These are phyloP conservation scores for Hyposmocoma kahamanoa DNA, from an alignment of 1,140 invertebrate species.

Conservation along the genomic window DNA sequence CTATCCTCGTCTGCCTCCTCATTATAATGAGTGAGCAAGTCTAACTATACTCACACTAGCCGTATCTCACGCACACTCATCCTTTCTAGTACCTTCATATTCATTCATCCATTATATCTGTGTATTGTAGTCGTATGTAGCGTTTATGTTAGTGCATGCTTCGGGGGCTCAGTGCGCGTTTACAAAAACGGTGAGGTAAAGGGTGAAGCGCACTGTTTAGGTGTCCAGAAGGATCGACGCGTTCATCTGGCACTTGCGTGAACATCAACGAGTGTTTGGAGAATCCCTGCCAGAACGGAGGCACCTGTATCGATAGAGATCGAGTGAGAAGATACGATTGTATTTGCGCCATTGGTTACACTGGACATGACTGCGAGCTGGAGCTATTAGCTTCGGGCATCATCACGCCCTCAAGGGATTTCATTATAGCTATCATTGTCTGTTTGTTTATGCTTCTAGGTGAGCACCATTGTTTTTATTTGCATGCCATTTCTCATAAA, in stretches of 20 bases:
- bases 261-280: slow-evolving; percentile 85
- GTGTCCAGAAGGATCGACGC: slow-evolving; percentile 81
- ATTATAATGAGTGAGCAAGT: slow-evolving; percentile 95
- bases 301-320: slow-evolving; percentile 80
- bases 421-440: slow-evolving; percentile 86
- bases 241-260: slow-evolving; percentile 77
- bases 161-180: slow-evolving; percentile 58
- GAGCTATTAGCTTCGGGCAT: slow-evolving; percentile 82
- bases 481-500: neutral
- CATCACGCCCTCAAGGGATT: slow-evolving; percentile 86
- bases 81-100: slow-evolving; percentile 29
- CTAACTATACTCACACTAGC: slow-evolving; percentile 35
- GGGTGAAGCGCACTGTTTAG: slow-evolving; percentile 72
- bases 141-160: slow-evolving; percentile 37
- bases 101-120: slow-evolving; percentile 17
- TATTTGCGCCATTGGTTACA: slow-evolving; percentile 82
- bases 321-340: slow-evolving; percentile 83
- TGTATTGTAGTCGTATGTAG: slow-evolving; percentile 43
- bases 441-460: slow-evolving; percentile 84
- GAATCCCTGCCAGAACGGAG: slow-evolving; percentile 82
- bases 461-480: slow-evolving; percentile 74
- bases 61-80: slow-evolving; percentile 41
- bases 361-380: slow-evolving; percentile 86
- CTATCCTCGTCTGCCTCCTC: slow-evolving; percentile 94
- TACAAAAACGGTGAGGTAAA: slow-evolving; percentile 29